Conservation (phyloP, 1,140 invertebrate species). For the Odontomachus brunneus region DNA sequence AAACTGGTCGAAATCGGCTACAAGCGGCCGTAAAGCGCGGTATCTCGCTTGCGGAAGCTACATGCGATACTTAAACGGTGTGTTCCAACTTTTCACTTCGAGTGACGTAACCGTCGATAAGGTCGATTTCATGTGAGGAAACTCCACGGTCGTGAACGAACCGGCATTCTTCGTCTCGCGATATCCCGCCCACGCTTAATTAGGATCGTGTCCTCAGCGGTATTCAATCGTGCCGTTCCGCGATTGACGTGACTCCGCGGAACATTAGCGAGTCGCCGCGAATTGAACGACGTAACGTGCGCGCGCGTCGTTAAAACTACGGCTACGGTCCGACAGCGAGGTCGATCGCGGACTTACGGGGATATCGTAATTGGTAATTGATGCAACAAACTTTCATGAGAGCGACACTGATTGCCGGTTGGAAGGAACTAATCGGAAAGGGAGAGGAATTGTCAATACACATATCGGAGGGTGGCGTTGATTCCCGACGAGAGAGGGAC, state of each 20-base stretch:
- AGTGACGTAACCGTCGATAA: constrained; percentile 62
- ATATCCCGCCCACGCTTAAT: neutral
- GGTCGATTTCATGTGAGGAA: constrained; percentile 34
- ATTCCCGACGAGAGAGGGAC: neutral
- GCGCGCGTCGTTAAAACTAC: constrained; percentile 21
- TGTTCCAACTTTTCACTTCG: constrained; percentile 63
- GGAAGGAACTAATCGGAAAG: neutral
- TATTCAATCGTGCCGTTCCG: neutral
- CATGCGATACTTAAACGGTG: constrained; percentile 55
- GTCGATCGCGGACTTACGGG: neutral
- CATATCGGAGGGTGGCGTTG: neutral
- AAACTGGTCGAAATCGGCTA: constrained; percentile 39
- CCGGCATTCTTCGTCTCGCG: constrained; percentile 3
- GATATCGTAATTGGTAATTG: constrained; percentile 1
- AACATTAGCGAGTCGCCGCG: neutral
- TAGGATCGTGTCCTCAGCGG: neutral
- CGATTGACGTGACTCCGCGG: too few species aligned
- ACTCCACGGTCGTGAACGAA: constrained; percentile 5
- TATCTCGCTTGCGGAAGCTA: constrained; percentile 71
- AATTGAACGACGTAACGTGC: neutral
- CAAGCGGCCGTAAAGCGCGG: constrained; percentile 32
- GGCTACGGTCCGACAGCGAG: neutral
- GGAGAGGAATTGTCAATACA: neutral
- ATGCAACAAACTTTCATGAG: constrained; percentile 8
- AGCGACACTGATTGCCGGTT: constrained; percentile 32